Conservation (phyloP, 2,113 vertebrate species). For the Cynopterus brachyotis region DNA sequence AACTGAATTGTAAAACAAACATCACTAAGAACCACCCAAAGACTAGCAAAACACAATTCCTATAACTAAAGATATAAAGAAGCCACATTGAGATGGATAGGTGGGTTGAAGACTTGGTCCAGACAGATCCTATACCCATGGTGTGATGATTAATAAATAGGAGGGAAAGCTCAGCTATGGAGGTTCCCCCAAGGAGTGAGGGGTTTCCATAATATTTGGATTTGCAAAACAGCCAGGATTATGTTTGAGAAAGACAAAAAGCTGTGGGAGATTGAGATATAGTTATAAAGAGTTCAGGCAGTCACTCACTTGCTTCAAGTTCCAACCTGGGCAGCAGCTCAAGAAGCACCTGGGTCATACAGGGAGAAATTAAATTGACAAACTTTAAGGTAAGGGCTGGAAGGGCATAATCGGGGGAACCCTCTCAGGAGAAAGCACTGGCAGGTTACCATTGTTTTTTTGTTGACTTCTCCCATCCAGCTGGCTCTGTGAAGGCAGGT, state of each 20-base stretch:
- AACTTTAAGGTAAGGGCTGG: not conserved
- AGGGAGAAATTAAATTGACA: not conserved
- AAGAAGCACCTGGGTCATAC: not conserved
- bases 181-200: not conserved
- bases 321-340: not conserved
- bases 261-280: not conserved
- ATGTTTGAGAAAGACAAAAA: not conserved
- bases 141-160: not conserved
- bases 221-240: not conserved
- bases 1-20: not conserved
- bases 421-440: not conserved
- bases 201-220: not conserved
- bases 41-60: not conserved
- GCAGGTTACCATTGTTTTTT: not conserved
- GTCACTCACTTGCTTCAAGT: not conserved
- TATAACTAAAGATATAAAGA: not conserved
- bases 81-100: not conserved
- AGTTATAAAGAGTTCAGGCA: not conserved
- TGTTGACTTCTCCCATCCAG: not conserved
- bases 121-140: not conserved
- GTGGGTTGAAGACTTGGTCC: not conserved
- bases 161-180: not conserved
- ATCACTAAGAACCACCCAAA: not conserved
- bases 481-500: not conserved
- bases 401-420: not conserved